phyloP scores from a whole-genome alignment of 2,113 vertebrate species.

The Ptychochromis oligacanthus region DNA sequence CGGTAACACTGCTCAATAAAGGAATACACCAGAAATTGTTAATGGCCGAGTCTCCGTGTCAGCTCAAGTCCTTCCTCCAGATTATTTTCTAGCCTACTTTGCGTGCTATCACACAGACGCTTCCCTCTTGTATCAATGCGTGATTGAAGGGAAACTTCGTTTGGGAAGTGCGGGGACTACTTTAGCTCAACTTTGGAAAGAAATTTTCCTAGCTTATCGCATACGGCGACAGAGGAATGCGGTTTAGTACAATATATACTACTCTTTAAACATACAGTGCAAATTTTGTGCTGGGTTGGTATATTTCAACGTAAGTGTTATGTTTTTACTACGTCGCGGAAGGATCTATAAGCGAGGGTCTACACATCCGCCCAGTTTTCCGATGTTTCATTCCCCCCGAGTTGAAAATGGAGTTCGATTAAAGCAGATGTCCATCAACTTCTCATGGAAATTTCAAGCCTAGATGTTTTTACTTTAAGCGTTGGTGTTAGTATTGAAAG shows the following conservation, averaged over 20 bases:
- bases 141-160: slow-evolving; percentile 82
- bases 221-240: rapidly evolving
- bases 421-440: slow-evolving; percentile 80
- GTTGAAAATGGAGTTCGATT: slow-evolving; percentile 86
- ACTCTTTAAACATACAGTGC: background rate
- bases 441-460: slow-evolving; percentile 60
- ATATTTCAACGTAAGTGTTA: slow-evolving; percentile 8
- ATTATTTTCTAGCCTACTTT: slow-evolving; percentile 63
- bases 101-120: slow-evolving; percentile 76
- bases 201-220: background rate
- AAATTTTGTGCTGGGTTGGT: background rate
- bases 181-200: slow-evolving; percentile 66
- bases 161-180: slow-evolving; percentile 82
- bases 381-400: slow-evolving; percentile 79
- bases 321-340: slow-evolving; percentile 78
- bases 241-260: background rate
- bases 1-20: slow-evolving; percentile 32
- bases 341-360: slow-evolving; percentile 83
- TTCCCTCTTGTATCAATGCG: slow-evolving; percentile 78
- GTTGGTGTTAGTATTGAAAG: background rate
- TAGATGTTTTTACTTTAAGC: background rate
- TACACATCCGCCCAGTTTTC: slow-evolving; percentile 91
- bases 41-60: slow-evolving; percentile 49
- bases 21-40: slow-evolving; percentile 43
- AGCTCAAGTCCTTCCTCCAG: slow-evolving; percentile 53